A percentile compares a stretch with the other conserved stretches of the same genome.
phyloP scores from a whole-genome alignment of 2,888 invertebrate genomes.

The Junonia oenone region DNA sequence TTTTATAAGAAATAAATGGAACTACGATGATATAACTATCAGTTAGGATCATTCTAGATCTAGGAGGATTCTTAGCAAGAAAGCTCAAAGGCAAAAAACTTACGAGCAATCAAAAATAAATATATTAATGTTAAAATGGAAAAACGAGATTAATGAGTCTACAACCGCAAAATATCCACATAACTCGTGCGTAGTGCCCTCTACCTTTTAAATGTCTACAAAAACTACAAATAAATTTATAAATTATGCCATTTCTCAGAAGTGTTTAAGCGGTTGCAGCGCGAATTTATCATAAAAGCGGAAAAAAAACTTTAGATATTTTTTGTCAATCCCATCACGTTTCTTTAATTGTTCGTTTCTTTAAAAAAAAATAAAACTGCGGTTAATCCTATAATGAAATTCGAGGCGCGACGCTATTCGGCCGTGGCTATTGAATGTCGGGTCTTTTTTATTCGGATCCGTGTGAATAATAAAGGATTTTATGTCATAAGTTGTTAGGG shows the following conservation, averaged over 20 bases:
- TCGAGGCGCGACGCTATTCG: conserved; percentile 47
- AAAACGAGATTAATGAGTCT: conserved; percentile 7
- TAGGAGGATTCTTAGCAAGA: too few species aligned
- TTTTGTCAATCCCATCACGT: conserved; percentile 62
- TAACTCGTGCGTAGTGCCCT: conserved; percentile 5
- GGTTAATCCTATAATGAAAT: conserved; percentile 65
- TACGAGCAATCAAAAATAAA: background rate
- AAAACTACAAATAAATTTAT: conserved; percentile 21
- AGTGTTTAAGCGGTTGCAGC: conserved; percentile 34
- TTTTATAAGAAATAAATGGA: too few species aligned
- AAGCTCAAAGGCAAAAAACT: background rate
- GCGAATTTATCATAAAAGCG: conserved; percentile 32
- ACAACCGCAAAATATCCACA: conserved; percentile 4
- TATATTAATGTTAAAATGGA: conserved; percentile 1
- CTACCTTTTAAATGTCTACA: conserved; percentile 13
- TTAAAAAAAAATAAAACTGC: conserved; percentile 55
- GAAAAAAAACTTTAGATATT: conserved; percentile 43
- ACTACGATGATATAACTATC: too few species aligned
- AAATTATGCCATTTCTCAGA: conserved; percentile 32
- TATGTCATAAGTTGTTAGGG: conserved; percentile 70
- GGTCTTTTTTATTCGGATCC: conserved; percentile 45
- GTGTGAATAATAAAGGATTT: conserved; percentile 71
- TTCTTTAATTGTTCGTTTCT: conserved; percentile 63
- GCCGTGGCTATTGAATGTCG: conserved; percentile 35
- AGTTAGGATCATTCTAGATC: too few species aligned